These are phyloP conservation scores for Cosmia pyralina DNA, from an alignment of 2,888 invertebrate genomes.

Conservation along the genomic window DNA sequence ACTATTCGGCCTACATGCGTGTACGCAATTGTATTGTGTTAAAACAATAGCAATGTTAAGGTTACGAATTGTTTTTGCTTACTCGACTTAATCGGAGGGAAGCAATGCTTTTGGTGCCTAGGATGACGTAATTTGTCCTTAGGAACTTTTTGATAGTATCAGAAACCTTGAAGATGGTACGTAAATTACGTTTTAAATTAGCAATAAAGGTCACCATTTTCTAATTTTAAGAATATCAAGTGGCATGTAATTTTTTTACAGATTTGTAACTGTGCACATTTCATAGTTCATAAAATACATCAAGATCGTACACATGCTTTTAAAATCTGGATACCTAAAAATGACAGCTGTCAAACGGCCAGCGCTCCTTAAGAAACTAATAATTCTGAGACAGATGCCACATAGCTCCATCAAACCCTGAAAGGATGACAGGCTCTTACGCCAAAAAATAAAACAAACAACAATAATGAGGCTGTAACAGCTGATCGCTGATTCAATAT, in stretches of 20 bases:
- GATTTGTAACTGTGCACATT: neutral
- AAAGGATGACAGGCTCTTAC: conserved; percentile 11
- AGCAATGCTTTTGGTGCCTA: conserved; percentile 43
- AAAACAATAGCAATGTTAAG: conserved; percentile 77
- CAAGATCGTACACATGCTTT: neutral
- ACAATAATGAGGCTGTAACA: conserved; percentile 31
- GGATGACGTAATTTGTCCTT: conserved; percentile 59
- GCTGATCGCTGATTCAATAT: conserved; percentile 34
- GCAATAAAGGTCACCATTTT: neutral
- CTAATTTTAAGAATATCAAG: neutral
- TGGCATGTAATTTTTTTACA: neutral
- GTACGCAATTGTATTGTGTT: conserved; percentile 71
- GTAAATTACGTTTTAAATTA: neutral
- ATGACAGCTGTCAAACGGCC: conserved; percentile 1
- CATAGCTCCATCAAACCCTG: conserved; percentile 8
- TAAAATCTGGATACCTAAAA: neutral
- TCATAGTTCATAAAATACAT: neutral
- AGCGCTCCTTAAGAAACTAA: neutral
- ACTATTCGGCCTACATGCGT: conserved; percentile 51
- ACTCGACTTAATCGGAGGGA: conserved; percentile 62
- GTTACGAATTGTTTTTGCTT: conserved; percentile 69
- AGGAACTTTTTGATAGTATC: conserved; percentile 37
- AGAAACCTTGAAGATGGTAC: conserved; percentile 42
- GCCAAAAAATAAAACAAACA: conserved; percentile 40
- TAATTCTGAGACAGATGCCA: conserved; percentile 18